These are phyloP conservation scores for Suricata suricatta DNA, from an alignment of 2,113 vertebrate genomes.

Conservation along the genomic window DNA sequence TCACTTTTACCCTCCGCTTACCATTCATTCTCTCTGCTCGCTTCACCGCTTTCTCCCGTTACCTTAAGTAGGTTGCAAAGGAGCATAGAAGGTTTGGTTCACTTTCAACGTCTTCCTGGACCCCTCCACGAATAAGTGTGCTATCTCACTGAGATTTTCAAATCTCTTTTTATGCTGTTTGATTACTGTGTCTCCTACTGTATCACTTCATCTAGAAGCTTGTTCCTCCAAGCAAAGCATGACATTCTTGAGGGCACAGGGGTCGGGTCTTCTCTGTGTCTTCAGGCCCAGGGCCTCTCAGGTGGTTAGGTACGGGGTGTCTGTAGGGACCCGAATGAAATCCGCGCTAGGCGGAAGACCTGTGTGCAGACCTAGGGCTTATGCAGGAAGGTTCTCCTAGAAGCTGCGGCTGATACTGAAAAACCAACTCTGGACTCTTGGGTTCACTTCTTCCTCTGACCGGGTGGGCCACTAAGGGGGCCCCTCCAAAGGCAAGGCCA, in stretches of 20 bases:
- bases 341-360: background rate
- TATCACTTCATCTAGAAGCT: background rate
- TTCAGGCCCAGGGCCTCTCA: background rate
- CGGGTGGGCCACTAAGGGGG: fast-evolving
- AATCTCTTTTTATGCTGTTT: background rate
- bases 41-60: background rate
- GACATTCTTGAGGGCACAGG: background rate
- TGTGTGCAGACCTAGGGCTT: fast-evolving
- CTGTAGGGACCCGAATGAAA: fast-evolving
- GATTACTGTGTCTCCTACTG: background rate
- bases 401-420: background rate
- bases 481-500: background rate
- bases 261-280: background rate
- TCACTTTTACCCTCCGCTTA: background rate
- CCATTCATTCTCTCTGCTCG: background rate
- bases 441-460: background rate
- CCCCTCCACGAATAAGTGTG: background rate
- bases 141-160: background rate
- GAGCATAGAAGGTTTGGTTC: background rate
- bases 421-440: background rate
- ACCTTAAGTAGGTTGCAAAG: background rate
- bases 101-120: background rate
- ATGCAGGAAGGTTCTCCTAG: background rate
- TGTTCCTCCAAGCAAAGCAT: background rate
- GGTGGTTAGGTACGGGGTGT: background rate